A percentile compares a stretch with the other conserved stretches of the same genome.
Conservation (phyloP, 2,888 invertebrate genomes). For the Pomacea canaliculata region DNA sequence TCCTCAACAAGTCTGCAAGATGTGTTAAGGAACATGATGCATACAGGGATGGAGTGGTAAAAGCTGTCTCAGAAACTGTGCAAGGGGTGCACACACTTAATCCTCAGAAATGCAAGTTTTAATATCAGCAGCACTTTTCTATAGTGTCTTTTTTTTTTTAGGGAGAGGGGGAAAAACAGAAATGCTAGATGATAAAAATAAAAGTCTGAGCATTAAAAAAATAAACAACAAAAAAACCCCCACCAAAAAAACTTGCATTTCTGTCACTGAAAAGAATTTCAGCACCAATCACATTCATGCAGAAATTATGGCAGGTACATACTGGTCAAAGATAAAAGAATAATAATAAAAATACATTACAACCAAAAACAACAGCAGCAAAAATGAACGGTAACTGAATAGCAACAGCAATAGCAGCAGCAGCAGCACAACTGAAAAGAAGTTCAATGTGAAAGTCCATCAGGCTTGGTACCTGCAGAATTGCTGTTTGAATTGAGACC, state of each 20-base stretch:
- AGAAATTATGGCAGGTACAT: not conserved
- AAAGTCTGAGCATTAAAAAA: not conserved
- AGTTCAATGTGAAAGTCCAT: slow-evolving; percentile 1
- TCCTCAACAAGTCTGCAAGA: too few species aligned
- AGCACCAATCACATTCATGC: slow-evolving; percentile 9
- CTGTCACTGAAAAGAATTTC: not conserved
- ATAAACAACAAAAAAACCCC: too few species aligned
- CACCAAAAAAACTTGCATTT: slow-evolving; percentile 8
- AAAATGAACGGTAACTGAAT: slow-evolving; percentile 9
- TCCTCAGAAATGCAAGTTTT: slow-evolving; percentile 19
- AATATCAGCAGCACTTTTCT: too few species aligned
- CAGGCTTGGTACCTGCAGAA: slow-evolving; percentile 31
- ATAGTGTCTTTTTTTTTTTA: too few species aligned
- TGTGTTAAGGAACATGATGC: too few species aligned
- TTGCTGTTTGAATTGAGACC: slow-evolving; percentile 34
- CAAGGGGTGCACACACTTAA: slow-evolving; percentile 4
- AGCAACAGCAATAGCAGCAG: slow-evolving; percentile 13
- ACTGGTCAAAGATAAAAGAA: too few species aligned
- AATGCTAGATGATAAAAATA: not conserved
- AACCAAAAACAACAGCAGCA: slow-evolving; percentile 12
- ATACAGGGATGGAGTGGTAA: too few species aligned
- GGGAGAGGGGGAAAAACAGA: too few species aligned
- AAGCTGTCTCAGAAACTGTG: not conserved
- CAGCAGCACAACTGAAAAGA: slow-evolving; percentile 15
- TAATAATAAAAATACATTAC: slow-evolving; percentile 9